Evolutionary conservation across 2,797 vertebrate genomes (phyloP), one percentile per base, ranked within the genome.

Genomic region (Pempheris klunzingeri): DNA sequence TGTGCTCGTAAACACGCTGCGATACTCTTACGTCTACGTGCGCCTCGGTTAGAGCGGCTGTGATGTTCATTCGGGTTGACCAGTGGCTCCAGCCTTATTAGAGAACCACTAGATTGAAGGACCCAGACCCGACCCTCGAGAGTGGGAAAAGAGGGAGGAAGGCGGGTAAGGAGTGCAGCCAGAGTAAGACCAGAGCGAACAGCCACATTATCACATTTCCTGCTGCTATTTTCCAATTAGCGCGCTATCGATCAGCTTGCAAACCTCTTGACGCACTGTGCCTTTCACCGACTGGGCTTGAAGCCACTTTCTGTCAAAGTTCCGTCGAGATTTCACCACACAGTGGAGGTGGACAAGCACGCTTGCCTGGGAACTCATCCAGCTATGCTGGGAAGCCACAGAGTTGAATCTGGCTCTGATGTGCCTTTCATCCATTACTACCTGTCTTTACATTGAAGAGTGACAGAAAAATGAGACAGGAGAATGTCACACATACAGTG

Each of bases 151-250:
- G 58, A 76, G 36, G 43, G 7, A n/a, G 54, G 38, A 46, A 73
- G 71, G 65, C 7, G 2, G 64, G 32, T 12, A 46, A 18, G 26
- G 32, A 62, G 71, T 18, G 71, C 72, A 79, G 81, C 72, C 68
- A 9, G 83, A 87, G 81, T 81, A 44, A 73, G 74, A 85, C 76
- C 74, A 64, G 74, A 82, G 76, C 15, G 70, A 88, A 71, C 83
- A 85, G 77, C 87, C 86, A 87, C 87, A 92, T 93, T 91, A 92
- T 88, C 91, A 89, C 88, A 90, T 92, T 94, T 93, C 92, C 92
- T 92, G 82, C 62, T 41, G 71, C 90, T 89, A 87, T 90, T 92
- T 93, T 92, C 88, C 92, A 92, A 93, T 93, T 93, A 93, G 91
- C 86, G 80, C 34, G 9, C 71, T 84, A 92, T 93, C 46, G 91